Evolutionary conservation across 2,113 vertebrate species (phyloP).

Genomic region (Atrichornis clamosus): DNA sequence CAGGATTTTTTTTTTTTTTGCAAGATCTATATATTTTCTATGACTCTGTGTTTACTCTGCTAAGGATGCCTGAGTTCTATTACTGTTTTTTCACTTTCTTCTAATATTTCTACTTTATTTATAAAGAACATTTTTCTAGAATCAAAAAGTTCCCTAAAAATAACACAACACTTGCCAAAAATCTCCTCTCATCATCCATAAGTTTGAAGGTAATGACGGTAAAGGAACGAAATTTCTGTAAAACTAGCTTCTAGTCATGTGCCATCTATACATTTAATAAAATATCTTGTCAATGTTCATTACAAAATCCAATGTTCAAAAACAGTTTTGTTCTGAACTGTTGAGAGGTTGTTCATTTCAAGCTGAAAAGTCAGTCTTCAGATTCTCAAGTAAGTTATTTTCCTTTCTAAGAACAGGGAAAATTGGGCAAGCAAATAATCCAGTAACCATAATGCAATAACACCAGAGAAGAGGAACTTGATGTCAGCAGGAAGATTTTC

Average conservation of each 20-base stretch:
- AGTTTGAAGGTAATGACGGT: neutral
- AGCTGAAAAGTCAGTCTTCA: neutral
- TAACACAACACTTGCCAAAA: neutral
- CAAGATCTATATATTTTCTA: neutral
- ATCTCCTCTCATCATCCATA: neutral
- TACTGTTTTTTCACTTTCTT: neutral
- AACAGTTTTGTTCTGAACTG: neutral
- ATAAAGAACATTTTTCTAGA: neutral
- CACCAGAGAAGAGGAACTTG: neutral
- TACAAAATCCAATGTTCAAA: neutral
- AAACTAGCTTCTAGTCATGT: neutral
- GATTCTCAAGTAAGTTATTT: neutral
- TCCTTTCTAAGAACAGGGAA: neutral
- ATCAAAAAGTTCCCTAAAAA: neutral
- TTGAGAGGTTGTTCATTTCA: neutral
- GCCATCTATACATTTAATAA: neutral
- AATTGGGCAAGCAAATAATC: neutral
- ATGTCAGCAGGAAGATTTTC: neutral
- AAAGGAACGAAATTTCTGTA: neutral
- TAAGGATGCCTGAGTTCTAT: neutral
- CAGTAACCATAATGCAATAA: neutral
- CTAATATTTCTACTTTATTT: neutral
- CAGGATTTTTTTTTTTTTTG: neutral
- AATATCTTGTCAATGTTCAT: neutral
- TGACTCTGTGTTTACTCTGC: neutral